Evolutionary conservation across 2,113 vertebrate species (phyloP), one percentile per base, ranked within the genome.

Genomic region (Ivindomyrus marchei): DNA sequence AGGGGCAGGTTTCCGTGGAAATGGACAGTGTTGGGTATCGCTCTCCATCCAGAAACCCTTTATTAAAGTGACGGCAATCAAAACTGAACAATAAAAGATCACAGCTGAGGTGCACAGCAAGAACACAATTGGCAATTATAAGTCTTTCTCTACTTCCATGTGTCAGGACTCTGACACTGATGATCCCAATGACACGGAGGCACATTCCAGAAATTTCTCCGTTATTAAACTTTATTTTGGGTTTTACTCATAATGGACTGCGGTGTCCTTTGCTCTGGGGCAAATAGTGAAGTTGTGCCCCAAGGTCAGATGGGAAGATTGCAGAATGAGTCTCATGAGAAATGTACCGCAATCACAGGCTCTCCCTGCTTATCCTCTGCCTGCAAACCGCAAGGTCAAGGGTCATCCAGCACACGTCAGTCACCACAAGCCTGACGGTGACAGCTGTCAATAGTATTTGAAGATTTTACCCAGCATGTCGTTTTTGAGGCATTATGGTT

Each of bases 161-260:
- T 47, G 74, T 70, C 19, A 91, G 84, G 49, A 87, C 88, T 83
- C 42, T 24, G 53, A 49, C 52, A 84, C 85, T 85, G 91, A 56
- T 89, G 92, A 87, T 77, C 39, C 42, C 83, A 85, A 2, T n/a
- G 19, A 24, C 80, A 46, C 19, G 9, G 19, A 84, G 88, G 46
- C 86, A 80, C 93, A 90, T 95, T 95, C 94, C 92, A 90, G 90
- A 93, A 94, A 95, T 94, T 94, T 91, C 80, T 31, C 50, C 58
- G 92, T 95, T 93, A 95, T 95, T 93, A 93, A 93, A 94, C 31
- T 94, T 94, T 94, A 95, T 94, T 94, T 91, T 91, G 70, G 90
- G 93, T 93, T 94, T 95, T 93, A 94, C 53, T 92, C 74, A 89
- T 74, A 77, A 46, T 86, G 88, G 88, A 74, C 58, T 93, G 88